Conservation (phyloP, 2,113 vertebrate species). For the Harpagus bidentatus region DNA sequence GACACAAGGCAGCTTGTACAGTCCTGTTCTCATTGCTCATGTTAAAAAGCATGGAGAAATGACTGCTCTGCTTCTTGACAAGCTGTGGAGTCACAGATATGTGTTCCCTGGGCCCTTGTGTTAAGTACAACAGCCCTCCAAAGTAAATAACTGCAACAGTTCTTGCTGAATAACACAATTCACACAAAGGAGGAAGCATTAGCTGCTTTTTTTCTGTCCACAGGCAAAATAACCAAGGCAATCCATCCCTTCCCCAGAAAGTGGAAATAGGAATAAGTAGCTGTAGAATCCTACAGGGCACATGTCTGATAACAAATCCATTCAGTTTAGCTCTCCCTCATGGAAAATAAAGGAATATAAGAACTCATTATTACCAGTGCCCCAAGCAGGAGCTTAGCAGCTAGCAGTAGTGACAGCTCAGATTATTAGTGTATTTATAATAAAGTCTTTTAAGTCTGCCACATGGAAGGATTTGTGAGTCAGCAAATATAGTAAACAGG, state of each 20-base stretch:
- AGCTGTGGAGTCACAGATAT: not conserved
- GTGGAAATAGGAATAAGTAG: not conserved
- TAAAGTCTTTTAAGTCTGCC: slow-evolving; percentile 49
- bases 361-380: not conserved
- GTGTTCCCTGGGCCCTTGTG: not conserved
- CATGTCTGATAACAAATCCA: not conserved
- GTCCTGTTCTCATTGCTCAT: not conserved
- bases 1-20: not conserved
- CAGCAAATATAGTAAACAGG: slow-evolving; percentile 17
- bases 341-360: slow-evolving; percentile 23
- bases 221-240: not conserved
- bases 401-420: not conserved
- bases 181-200: not conserved
- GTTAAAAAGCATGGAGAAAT: not conserved
- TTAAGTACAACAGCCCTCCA: not conserved
- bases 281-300: not conserved
- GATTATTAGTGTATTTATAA: slow-evolving; percentile 62
- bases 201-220: not conserved
- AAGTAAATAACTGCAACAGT: not conserved
- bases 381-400: slow-evolving; percentile 30
- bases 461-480: slow-evolving; percentile 54
- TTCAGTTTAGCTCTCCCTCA: not conserved
- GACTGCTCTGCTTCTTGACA: not conserved
- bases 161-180: not conserved
- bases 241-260: not conserved